These are phyloP conservation scores for Eciton burchellii DNA, from an alignment of 1,140 invertebrate genomes.

Conservation along the genomic window DNA sequence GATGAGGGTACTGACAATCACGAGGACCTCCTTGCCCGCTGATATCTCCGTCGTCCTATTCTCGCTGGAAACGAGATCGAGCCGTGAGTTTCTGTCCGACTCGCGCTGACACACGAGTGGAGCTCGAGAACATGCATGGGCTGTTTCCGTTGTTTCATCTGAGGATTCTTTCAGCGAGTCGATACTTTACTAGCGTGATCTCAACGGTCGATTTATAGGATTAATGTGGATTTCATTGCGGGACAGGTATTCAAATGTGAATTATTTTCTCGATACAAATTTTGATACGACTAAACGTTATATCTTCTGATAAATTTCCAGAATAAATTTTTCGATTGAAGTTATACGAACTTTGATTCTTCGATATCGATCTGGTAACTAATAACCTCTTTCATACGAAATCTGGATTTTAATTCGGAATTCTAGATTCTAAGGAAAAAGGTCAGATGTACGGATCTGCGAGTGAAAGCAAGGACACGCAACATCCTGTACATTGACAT, in stretches of 20 bases:
- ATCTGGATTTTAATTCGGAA: not conserved
- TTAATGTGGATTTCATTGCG: not conserved
- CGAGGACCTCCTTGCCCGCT: constrained; percentile 82
- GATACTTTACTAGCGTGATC: not conserved
- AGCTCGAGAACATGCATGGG: not conserved
- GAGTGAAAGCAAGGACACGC: not conserved
- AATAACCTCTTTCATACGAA: not conserved
- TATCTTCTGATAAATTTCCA: not conserved
- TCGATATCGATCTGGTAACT: not conserved
- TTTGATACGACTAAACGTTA: not conserved
- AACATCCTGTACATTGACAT: constrained; percentile 8
- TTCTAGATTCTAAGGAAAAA: not conserved
- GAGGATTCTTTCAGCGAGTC: not conserved
- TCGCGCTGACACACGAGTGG: constrained; percentile 6
- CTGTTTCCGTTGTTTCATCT: not conserved
- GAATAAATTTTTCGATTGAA: not conserved
- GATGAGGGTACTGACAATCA: constrained; percentile 86
- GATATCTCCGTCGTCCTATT: constrained; percentile 86
- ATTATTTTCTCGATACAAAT: not conserved
- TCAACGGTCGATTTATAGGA: not conserved
- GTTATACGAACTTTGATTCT: not conserved
- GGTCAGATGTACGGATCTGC: not conserved
- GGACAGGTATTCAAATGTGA: not conserved
- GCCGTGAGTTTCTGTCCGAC: constrained; percentile 2
- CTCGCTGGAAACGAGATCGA: constrained; percentile 75